These are phyloP conservation scores for Petrocephalus schoutedeni DNA, from an alignment of 2,797 vertebrate genomes.

Conservation along the genomic window DNA sequence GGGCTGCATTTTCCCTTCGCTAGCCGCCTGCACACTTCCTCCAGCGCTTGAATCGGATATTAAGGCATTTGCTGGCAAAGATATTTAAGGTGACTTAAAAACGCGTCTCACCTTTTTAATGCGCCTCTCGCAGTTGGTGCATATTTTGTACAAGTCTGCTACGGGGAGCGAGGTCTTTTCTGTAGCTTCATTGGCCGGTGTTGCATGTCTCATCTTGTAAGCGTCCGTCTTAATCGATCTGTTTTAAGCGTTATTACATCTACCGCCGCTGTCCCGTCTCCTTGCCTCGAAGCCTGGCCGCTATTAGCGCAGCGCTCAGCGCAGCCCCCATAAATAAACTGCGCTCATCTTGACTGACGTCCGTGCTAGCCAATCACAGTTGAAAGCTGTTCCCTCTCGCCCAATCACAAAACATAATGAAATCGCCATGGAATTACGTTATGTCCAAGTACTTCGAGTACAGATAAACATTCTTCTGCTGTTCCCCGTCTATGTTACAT, in stretches of 20 bases:
- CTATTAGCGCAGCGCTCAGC: slow-evolving; percentile 40
- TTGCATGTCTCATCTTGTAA: slow-evolving; percentile 67
- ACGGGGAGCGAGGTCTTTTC: slow-evolving; percentile 57
- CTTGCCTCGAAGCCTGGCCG: slow-evolving; percentile 52
- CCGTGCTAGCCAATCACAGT: slow-evolving; percentile 42
- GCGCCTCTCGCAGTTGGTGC: slow-evolving; percentile 65
- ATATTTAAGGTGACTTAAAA: not conserved
- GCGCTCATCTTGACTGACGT: slow-evolving; percentile 46
- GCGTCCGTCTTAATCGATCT: slow-evolving; percentile 29
- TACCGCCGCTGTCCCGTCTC: slow-evolving; percentile 54
- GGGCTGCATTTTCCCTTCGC: not conserved
- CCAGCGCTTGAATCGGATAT: not conserved
- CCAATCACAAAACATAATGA: slow-evolving; percentile 48
- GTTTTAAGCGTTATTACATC: slow-evolving; percentile 59
- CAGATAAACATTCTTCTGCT: not conserved
- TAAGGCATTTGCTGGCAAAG: not conserved
- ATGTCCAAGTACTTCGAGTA: not conserved
- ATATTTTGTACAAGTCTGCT: slow-evolving; percentile 64
- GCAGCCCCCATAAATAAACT: slow-evolving; percentile 63
- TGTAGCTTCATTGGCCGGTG: slow-evolving; percentile 56
- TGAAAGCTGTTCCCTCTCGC: not conserved
- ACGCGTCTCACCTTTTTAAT: slow-evolving; percentile 65
- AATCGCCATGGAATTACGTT: not conserved
- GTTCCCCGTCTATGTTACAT: not conserved
- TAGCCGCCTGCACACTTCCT: not conserved